These are phyloP conservation scores for Streptopelia turtur DNA, from an alignment of 2,797 vertebrate species.

Conservation along the genomic window DNA sequence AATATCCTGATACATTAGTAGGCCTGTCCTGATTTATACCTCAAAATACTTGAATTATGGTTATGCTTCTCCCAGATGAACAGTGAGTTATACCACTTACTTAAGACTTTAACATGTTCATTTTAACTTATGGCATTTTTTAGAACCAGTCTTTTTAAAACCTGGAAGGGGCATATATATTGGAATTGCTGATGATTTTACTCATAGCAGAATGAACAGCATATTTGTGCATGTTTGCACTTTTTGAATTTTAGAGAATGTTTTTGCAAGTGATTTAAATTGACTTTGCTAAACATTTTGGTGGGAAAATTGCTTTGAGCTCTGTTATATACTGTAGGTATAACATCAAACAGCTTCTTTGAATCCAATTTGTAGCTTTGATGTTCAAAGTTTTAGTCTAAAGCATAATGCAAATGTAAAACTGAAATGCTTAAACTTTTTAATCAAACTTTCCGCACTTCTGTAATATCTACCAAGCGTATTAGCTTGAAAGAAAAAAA, in stretches of 20 bases:
- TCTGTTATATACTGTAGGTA: conserved; percentile 49
- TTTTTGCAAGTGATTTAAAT: conserved; percentile 63
- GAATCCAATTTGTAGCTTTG: conserved; percentile 71
- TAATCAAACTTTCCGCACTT: conserved; percentile 52
- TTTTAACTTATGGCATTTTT: conserved; percentile 24
- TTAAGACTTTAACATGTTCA: background rate
- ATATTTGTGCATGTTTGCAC: conserved; percentile 59
- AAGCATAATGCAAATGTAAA: conserved; percentile 59
- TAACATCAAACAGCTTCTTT: conserved; percentile 71
- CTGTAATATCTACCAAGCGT: background rate
- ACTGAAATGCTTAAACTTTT: conserved; percentile 66
- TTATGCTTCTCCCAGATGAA: background rate
- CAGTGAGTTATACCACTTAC: conserved; percentile 1
- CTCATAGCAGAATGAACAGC: conserved; percentile 7
- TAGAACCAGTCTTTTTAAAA: background rate
- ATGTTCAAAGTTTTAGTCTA: conserved; percentile 68
- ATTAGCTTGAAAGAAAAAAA: conserved; percentile 38
- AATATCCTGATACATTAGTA: background rate
- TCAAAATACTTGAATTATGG: conserved; percentile 5
- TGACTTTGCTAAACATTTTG: conserved; percentile 71
- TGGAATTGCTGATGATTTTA: conserved; percentile 54
- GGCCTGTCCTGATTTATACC: background rate
- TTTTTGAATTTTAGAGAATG: conserved; percentile 58
- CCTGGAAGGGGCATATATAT: background rate
- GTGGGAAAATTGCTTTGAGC: conserved; percentile 56